Base-by-base conservation (phyloP, 2,113 vertebrate genomes). In the Cyprinodon brontotheroides region DNA sequence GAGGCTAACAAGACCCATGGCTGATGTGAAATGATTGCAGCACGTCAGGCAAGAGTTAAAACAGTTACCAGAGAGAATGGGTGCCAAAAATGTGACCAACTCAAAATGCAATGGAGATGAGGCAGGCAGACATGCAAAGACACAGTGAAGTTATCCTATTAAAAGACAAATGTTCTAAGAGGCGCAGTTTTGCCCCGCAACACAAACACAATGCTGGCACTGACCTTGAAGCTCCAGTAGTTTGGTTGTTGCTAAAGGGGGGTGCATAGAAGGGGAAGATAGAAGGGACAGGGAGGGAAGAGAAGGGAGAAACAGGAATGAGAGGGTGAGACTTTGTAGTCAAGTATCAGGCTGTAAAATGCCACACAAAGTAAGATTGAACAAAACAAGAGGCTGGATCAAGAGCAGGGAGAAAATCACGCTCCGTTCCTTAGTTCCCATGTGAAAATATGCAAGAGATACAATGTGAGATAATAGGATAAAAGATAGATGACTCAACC, bases 211-310 rank as follows among this genome's bases (percentile, higher is more conserved):
- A 85, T 87, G 37, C 72, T 85, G 91, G 83, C 95, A 97, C 97
- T 98, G 95, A 98, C 97, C 97, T 98, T 98, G 95, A 98, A 98
- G 94, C 97, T 98, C 97, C 97, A 97, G 96, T 97, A 98, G 97
- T 98, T 97, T 92, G 96, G 96, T 91, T 97, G 97, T 95, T 97
- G 95, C 89, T 92, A 77, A 38, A 75, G 47, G 60, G 60, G 50
- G 43, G 36, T 43, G 59, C 69, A 85, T 77, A 85, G 70, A 79
- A 65, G 12, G 68, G 77, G 72, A 72, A 89, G 84, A 89, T 71
- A 91, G 80, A 86, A 65, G 75, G 69, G 72, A 65, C 22, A 29
- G 67, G 75, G 68, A 72, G 81, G 76, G 64, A 5, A 5, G 47
- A 40, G 29, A 36, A 50, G n/a, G 39, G 29, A 63, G 73, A 65